These are phyloP conservation scores for Machaerirhynchus nigripectus DNA, from an alignment of 2,113 vertebrate genomes.

Conservation along the genomic window DNA sequence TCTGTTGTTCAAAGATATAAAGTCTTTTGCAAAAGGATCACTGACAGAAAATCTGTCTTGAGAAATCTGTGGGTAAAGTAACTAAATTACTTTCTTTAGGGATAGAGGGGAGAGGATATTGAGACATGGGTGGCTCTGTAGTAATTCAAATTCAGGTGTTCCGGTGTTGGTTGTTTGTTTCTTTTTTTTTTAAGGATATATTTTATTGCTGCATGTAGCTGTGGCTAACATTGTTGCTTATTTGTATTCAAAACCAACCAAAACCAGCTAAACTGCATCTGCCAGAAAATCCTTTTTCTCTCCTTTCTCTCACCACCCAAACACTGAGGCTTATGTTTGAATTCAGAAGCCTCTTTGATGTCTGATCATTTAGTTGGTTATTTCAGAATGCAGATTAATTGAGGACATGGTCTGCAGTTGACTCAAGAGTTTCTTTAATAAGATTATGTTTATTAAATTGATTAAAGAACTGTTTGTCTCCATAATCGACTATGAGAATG, in stretches of 20 bases:
- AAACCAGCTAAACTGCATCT: background rate
- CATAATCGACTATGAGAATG: conserved; percentile 8
- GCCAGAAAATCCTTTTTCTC: background rate
- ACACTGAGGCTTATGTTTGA: background rate
- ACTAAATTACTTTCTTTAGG: background rate
- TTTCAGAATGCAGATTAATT: conserved; percentile 51
- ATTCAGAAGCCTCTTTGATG: background rate
- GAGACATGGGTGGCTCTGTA: background rate
- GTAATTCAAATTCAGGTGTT: background rate
- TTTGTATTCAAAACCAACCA: background rate
- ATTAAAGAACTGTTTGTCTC: conserved; percentile 47
- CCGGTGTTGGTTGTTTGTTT: background rate
- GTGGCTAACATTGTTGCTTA: background rate
- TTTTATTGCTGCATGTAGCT: background rate
- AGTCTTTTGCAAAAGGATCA: background rate
- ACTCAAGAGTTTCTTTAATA: conserved; percentile 42
- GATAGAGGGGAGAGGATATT: accelerated
- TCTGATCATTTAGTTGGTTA: background rate
- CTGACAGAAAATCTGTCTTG: background rate
- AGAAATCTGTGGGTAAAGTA: background rate
- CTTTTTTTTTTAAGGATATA: background rate
- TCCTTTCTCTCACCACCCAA: background rate
- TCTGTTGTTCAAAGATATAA: background rate
- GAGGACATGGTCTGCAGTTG: conserved; percentile 20
- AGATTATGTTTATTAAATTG: conserved; percentile 53